Percentiles rank a stretch among this genome's conserved stretches.
phyloP scores from a whole-genome alignment of 2,888 invertebrate species.

The Nomada goodeniana region DNA sequence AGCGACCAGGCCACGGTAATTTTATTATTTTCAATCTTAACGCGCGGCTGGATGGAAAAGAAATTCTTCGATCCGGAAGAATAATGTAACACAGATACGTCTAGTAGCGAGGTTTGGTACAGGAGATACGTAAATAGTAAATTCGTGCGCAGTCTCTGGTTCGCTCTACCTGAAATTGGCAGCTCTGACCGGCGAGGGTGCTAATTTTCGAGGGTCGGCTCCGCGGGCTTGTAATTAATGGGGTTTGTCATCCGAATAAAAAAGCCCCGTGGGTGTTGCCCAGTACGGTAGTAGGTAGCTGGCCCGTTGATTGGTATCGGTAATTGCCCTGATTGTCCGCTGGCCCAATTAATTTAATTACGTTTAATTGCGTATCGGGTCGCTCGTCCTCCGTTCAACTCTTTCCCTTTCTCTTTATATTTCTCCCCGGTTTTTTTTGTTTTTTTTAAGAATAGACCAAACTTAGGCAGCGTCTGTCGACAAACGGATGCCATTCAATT shows the following conservation, averaged over 20 bases:
- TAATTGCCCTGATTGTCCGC: conserved; percentile 81
- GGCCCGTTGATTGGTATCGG: conserved; percentile 81
- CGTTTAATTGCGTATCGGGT: conserved; percentile 75
- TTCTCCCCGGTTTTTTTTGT: neutral
- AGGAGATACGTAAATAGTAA: conserved; percentile 47
- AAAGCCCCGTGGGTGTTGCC: conserved; percentile 69
- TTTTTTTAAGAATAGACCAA: neutral
- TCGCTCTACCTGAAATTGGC: conserved; percentile 73
- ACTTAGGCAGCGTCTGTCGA: conserved; percentile 23
- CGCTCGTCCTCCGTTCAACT: conserved; percentile 60
- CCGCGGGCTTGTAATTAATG: conserved; percentile 82
- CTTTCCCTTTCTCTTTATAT: conserved; percentile 39
- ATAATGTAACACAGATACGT: neutral
- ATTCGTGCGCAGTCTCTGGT: conserved; percentile 28
- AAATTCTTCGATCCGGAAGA: neutral
- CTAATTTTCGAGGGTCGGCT: conserved; percentile 72
- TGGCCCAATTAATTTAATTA: conserved; percentile 83
- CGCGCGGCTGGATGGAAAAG: too few relatives aligned
- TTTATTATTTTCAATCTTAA: neutral
- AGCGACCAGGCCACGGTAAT: too few relatives aligned
- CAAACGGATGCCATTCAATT: conserved; percentile 37
- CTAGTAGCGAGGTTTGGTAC: conserved; percentile 27
- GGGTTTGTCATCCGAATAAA: conserved; percentile 83
- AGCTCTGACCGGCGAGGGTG: conserved; percentile 69
- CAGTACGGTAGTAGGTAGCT: conserved; percentile 44